Evolutionary conservation across 2,113 vertebrate species (phyloP).

Genomic region (Erpornis zantholeuca): DNA sequence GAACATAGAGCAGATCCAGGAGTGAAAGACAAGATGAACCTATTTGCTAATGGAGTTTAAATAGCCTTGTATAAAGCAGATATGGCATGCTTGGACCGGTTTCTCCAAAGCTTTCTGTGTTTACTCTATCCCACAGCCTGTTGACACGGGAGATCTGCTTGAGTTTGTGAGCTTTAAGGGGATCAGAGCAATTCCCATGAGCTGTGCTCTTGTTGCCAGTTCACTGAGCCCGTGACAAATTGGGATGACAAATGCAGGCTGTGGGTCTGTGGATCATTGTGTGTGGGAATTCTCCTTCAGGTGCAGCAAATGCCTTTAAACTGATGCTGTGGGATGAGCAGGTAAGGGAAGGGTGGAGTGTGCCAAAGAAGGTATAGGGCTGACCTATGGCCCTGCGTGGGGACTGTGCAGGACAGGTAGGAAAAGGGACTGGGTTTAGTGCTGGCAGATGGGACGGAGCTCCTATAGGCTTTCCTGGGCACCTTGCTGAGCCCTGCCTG

Average conservation of each 20-base stretch:
- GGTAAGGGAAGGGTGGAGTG: background rate
- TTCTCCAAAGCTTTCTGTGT: constrained; percentile 24
- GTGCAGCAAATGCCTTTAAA: background rate
- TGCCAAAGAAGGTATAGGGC: background rate
- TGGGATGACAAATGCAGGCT: constrained; percentile 36
- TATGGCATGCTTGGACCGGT: background rate
- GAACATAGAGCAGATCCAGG: background rate
- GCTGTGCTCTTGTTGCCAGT: background rate
- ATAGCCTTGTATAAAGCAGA: constrained; percentile 28
- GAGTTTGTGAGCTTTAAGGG: constrained; percentile 34
- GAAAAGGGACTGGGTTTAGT: background rate
- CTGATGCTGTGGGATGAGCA: background rate
- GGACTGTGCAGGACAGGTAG: background rate
- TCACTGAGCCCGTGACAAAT: constrained; percentile 35
- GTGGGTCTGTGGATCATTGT: background rate
- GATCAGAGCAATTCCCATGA: constrained; percentile 41
- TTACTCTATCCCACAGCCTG: constrained; percentile 28
- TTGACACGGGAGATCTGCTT: constrained; percentile 34
- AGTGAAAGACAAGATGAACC: constrained; percentile 19
- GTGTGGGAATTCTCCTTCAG: background rate
- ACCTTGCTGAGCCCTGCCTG: background rate
- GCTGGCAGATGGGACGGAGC: background rate
- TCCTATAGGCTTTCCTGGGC: background rate
- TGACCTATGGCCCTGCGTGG: background rate
- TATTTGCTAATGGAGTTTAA: constrained; percentile 45